Conservation (phyloP, 2,113 vertebrate species). For the Eretmochelys imbricata region DNA sequence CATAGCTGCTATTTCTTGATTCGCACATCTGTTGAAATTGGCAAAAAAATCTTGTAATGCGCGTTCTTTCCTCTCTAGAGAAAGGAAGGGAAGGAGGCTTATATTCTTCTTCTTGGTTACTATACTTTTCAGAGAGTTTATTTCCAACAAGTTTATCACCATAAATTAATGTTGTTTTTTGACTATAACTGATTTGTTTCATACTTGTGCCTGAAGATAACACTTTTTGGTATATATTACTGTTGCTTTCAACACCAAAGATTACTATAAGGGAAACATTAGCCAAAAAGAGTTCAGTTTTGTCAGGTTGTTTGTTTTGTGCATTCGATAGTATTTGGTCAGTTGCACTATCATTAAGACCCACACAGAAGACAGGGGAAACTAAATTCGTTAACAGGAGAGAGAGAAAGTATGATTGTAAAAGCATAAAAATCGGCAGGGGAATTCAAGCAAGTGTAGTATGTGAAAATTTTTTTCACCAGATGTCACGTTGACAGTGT, state of each 20-base stretch:
- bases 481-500: not conserved
- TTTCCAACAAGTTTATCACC: not conserved
- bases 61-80: constrained; percentile 41
- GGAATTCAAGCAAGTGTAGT: constrained; percentile 45
- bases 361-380: too few species aligned
- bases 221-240: too few species aligned
- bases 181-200: not conserved
- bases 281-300: not conserved
- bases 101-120: not conserved
- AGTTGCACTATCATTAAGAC: not conserved
- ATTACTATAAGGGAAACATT: not conserved
- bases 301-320: not conserved
- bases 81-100: constrained; percentile 39
- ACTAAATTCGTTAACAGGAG: not conserved
- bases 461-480: constrained; percentile 43
- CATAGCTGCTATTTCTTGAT: constrained; percentile 48
- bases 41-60: constrained; percentile 26
- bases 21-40: constrained; percentile 60
- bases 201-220: too few species aligned
- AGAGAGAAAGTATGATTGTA: not conserved
- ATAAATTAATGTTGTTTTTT: not conserved
- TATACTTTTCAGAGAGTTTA: too few species aligned
- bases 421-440: constrained; percentile 6
- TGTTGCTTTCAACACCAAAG: not conserved
- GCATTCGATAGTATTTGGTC: not conserved